These are phyloP conservation scores for Labeo calbasu DNA, from an alignment of 2,797 vertebrate genomes.

Conservation along the genomic window DNA sequence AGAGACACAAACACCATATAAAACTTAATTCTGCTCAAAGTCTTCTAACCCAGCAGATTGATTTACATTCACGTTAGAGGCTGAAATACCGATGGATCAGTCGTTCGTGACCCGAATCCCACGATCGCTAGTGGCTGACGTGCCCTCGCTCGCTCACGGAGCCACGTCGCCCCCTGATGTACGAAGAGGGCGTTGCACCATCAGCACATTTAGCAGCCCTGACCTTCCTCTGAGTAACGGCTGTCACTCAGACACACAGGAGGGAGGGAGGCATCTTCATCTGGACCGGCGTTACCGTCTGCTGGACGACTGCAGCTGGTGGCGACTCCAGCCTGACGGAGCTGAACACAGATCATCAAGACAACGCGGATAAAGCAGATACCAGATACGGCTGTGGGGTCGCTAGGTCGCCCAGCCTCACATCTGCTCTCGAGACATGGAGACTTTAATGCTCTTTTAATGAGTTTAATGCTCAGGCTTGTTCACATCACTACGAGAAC, in stretches of 20 bases:
- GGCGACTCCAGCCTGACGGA: conserved; percentile 80
- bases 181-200: not conserved
- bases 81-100: not conserved
- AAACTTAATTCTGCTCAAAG: not conserved
- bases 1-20: not conserved
- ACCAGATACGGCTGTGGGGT: not conserved
- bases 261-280: too few relatives aligned
- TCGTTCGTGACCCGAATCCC: not conserved
- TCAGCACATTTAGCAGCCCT: not conserved
- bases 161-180: not conserved
- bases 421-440: too few relatives aligned
- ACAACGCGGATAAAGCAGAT: not conserved
- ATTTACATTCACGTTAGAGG: not conserved
- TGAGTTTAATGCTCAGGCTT: too few relatives aligned
- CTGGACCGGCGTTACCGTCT: conserved; percentile 77
- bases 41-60: not conserved
- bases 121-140: not conserved
- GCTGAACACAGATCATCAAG: conserved; percentile 64
- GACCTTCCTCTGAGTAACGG: not conserved
- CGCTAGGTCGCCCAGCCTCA: too few relatives aligned
- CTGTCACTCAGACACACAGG: not conserved
- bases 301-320: conserved; percentile 78
- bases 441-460: too few relatives aligned
- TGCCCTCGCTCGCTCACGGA: not conserved
- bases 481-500: too few relatives aligned